Percentiles rank a stretch among this genome's conserved stretches.
These are phyloP conservation scores for Cacatua alba DNA, from an alignment of 2,113 vertebrate species.

Conservation along the genomic window DNA sequence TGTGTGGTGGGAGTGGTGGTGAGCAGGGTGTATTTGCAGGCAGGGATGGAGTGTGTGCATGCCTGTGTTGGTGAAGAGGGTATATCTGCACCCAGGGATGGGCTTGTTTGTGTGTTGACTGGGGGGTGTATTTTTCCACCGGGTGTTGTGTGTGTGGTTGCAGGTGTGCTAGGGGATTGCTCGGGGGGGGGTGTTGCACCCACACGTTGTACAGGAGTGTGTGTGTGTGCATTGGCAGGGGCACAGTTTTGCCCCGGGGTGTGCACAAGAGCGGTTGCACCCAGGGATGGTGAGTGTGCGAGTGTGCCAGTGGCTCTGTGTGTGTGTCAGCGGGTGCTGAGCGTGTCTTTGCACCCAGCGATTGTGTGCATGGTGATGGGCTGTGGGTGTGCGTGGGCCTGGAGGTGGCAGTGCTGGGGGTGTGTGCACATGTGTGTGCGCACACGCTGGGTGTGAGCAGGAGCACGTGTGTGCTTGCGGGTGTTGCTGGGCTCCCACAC, in stretches of 20 bases:
- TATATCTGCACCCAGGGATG: neutral
- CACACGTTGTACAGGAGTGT: neutral
- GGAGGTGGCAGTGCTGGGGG: neutral
- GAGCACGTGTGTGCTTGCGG: accelerated
- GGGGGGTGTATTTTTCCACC: neutral
- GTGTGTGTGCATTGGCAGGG: accelerated
- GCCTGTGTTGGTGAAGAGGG: neutral
- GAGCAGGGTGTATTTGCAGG: neutral
- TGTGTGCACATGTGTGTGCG: neutral
- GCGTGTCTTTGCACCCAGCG: neutral
- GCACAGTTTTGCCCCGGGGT: accelerated
- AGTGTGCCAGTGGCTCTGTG: neutral
- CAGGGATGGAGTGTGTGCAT: neutral
- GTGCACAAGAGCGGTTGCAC: neutral
- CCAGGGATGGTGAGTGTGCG: neutral
- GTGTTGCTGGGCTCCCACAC: neutral
- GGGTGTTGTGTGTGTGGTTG: neutral
- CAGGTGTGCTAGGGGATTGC: neutral
- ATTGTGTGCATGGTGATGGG: accelerated
- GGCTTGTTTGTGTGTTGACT: neutral
- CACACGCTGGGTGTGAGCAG: neutral
- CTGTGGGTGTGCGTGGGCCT: neutral
- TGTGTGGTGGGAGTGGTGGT: neutral
- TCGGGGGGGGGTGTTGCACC: accelerated
- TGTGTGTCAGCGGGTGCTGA: neutral